Percentiles rank a stretch among this genome's conserved stretches.
These are phyloP conservation scores for Tigriopus japonicus DNA, from an alignment of 1,140 invertebrate species.

Conservation along the genomic window DNA sequence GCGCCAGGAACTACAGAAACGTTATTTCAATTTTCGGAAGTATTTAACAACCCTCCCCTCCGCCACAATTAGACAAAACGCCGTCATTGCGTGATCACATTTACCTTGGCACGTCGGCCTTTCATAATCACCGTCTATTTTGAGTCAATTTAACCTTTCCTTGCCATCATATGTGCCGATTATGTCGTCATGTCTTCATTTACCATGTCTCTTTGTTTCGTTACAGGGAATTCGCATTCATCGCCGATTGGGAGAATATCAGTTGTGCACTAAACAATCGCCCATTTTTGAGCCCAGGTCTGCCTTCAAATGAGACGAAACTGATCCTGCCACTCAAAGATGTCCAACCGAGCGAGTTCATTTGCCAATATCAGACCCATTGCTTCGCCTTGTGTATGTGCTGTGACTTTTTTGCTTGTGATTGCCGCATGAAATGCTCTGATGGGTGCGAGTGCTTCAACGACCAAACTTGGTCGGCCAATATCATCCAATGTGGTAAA, in stretches of 20 bases:
- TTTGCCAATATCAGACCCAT: conserved; percentile 74
- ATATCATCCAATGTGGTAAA: conserved; percentile 68
- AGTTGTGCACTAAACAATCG: not conserved
- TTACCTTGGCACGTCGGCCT: too few species aligned
- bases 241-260: not conserved
- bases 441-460: conserved; percentile 77
- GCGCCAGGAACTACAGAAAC: too few species aligned
- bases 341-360: conserved; percentile 57
- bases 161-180: too few species aligned
- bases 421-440: conserved; percentile 86
- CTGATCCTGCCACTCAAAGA: too few species aligned
- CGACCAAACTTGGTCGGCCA: conserved; percentile 74
- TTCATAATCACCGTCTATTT: too few species aligned
- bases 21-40: too few species aligned
- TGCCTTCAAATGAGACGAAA: not conserved
- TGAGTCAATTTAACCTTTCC: too few species aligned
- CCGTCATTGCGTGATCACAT: too few species aligned
- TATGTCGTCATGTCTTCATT: not conserved
- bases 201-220: too few species aligned
- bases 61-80: too few species aligned
- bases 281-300: not conserved
- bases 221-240: not conserved
- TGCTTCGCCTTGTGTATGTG: conserved; percentile 78
- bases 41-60: too few species aligned
- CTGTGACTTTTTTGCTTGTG: conserved; percentile 78